These are phyloP conservation scores for Dichetophora obliterata DNA, from an alignment of 2,888 invertebrate genomes.

Conservation along the genomic window DNA sequence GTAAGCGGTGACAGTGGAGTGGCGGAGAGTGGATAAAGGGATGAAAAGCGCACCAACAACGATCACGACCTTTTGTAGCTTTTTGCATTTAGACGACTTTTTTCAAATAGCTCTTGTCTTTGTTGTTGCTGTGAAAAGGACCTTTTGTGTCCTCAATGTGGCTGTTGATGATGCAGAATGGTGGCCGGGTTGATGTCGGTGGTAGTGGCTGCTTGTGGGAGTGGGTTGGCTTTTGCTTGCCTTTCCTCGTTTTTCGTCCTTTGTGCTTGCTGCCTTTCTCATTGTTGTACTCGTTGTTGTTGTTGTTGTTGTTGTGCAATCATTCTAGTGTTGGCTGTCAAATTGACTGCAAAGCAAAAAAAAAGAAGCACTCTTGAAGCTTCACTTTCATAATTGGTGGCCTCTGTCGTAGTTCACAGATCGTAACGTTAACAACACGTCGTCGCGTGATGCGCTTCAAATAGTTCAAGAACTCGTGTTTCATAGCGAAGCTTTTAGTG, in stretches of 20 bases:
- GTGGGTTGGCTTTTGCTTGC: slow-evolving; percentile 62
- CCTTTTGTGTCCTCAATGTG: slow-evolving; percentile 29
- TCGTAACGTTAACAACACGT: slow-evolving; percentile 62
- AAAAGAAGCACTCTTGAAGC: slow-evolving; percentile 62
- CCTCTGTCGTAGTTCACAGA: slow-evolving; percentile 62
- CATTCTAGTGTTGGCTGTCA: slow-evolving; percentile 50
- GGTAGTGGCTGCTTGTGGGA: slow-evolving; percentile 39
- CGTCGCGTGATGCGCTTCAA: slow-evolving; percentile 53
- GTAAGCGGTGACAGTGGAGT: slow-evolving; percentile 38
- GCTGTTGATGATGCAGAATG: slow-evolving; percentile 35
- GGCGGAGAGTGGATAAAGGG: slow-evolving; percentile 30
- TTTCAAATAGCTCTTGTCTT: slow-evolving; percentile 44
- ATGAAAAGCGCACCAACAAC: slow-evolving; percentile 41
- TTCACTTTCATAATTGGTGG: slow-evolving; percentile 66
- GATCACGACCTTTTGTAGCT: slow-evolving; percentile 61
- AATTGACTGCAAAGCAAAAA: slow-evolving; percentile 59
- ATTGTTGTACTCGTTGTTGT: slow-evolving; percentile 4
- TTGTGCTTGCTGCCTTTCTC: slow-evolving; percentile 10
- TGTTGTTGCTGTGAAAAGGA: slow-evolving; percentile 4
- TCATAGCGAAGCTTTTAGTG: not conserved
- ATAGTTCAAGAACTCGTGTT: slow-evolving; percentile 9
- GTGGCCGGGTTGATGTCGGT: not conserved
- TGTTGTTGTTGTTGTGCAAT: slow-evolving; percentile 25
- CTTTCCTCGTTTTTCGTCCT: slow-evolving; percentile 29
- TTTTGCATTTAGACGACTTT: slow-evolving; percentile 62